These are phyloP conservation scores for Hydra vulgaris DNA, from an alignment of 30 jellyfish, hydroid and myxozoan species.

Conservation along the genomic window DNA sequence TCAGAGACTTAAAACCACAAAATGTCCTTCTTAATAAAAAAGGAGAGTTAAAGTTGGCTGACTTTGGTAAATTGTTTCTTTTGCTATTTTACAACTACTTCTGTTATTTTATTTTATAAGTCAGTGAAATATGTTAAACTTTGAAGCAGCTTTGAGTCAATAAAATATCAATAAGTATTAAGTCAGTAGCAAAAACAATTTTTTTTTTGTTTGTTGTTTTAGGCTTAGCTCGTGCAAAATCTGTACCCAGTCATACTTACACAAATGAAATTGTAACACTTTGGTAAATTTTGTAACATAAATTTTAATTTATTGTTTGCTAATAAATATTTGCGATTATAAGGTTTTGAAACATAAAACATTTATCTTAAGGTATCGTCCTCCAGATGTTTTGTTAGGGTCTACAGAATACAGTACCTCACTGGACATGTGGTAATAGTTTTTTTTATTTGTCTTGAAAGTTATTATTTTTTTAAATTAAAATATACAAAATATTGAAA, in stretches of 20 bases:
- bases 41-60: constrained; percentile 91
- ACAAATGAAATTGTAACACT: constrained; percentile 92
- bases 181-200: not conserved
- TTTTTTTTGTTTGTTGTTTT: not conserved
- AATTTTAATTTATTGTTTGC: not conserved
- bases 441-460: not conserved
- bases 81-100: too few species aligned
- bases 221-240: constrained; percentile 96
- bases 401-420: constrained; percentile 80
- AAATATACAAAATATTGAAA: not conserved
- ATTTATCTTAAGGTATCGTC: constrained; percentile 70
- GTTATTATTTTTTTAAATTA: not conserved
- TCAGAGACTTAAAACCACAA: constrained; percentile 92
- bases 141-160: too few species aligned
- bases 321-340: not conserved
- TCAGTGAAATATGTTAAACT: too few species aligned
- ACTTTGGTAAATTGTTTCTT: constrained; percentile 93
- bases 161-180: too few species aligned
- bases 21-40: constrained; percentile 73
- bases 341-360: not conserved
- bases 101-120: too few species aligned
- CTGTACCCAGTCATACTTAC: constrained; percentile 88
- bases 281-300: constrained; percentile 30
- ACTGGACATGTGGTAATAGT: constrained; percentile 70
- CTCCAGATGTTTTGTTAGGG: constrained; percentile 90